Conservation (phyloP, 1,140 invertebrate genomes). For the Drosophila yakuba region DNA sequence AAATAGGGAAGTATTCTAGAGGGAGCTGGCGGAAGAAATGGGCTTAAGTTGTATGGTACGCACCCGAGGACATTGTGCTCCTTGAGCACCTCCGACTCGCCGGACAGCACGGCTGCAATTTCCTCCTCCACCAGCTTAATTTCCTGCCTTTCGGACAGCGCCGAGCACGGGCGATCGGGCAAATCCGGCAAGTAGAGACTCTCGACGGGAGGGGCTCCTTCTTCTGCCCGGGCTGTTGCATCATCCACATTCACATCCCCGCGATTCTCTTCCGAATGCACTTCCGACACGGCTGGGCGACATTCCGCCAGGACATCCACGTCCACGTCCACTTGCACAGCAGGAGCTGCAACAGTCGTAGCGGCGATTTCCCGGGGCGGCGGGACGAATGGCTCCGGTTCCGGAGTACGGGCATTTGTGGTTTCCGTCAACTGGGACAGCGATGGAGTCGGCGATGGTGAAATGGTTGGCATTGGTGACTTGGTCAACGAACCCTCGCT, state of each 20-base stretch:
- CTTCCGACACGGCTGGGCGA: conserved; percentile 64
- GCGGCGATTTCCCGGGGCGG: conserved; percentile 11
- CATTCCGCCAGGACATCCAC: conserved; percentile 40
- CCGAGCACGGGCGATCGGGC: conserved; percentile 77
- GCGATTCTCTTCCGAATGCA: conserved; percentile 60
- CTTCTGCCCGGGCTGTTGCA: conserved; percentile 10
- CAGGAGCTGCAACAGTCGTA: not conserved
- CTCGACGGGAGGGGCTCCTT: conserved; percentile 5
- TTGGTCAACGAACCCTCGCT: conserved; percentile 71
- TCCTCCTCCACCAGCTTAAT: conserved; percentile 87
- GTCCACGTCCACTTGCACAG: conserved; percentile 12
- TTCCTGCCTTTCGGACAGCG: conserved; percentile 72
- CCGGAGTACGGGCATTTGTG: conserved; percentile 68
- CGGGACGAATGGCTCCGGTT: conserved; percentile 29
- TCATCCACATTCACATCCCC: conserved; percentile 1
- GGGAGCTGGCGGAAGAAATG: conserved; percentile 1
- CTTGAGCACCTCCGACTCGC: conserved; percentile 88
- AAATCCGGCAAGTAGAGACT: conserved; percentile 66
- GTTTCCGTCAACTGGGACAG: conserved; percentile 59
- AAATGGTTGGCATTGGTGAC: conserved; percentile 42
- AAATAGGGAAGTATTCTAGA: not conserved
- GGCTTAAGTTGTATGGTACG: conserved; percentile 67
- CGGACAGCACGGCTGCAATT: conserved; percentile 88
- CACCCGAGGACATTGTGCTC: conserved; percentile 89
- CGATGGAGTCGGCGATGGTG: conserved; percentile 28